A percentile compares a stretch with the other conserved stretches of the same genome.
Evolutionary conservation across 2,113 vertebrate genomes (phyloP).

Genomic region (Nicator chloris): DNA sequence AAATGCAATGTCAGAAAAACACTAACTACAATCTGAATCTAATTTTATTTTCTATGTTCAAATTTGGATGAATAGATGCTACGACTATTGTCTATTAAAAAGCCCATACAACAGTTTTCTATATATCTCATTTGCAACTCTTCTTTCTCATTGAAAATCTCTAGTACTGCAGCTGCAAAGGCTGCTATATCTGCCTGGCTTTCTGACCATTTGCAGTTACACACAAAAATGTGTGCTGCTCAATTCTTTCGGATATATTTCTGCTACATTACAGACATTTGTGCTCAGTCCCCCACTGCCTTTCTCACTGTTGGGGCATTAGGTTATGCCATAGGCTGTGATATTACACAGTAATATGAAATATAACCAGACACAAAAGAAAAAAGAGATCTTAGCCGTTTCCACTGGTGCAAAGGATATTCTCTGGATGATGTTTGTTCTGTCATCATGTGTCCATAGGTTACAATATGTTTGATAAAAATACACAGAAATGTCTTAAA

Average conservation of each 20-base stretch:
- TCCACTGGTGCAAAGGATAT: not conserved
- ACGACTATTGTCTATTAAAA: conserved; percentile 5
- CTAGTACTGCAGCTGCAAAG: not conserved
- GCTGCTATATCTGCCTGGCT: not conserved
- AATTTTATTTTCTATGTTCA: conserved; percentile 49
- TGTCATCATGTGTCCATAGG: not conserved
- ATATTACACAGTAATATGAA: not conserved
- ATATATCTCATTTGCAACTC: conserved; percentile 37
- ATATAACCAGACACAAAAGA: not conserved
- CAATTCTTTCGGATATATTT: not conserved
- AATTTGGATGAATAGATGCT: conserved; percentile 2
- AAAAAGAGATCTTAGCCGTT: not conserved
- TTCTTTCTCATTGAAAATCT: not conserved
- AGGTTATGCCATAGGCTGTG: not conserved
- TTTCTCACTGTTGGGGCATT: not conserved
- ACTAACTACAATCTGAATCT: not conserved
- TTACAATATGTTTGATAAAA: not conserved
- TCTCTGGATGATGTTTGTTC: not conserved
- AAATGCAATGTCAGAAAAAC: conserved; percentile 40
- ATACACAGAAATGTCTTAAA: not conserved
- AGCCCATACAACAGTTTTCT: not conserved
- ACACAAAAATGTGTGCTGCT: not conserved
- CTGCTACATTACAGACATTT: not conserved
- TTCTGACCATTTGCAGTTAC: not conserved
- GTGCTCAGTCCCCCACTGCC: not conserved